Percentiles rank a stretch among this genome's conserved stretches.
phyloP scores from a whole-genome alignment of 2,797 vertebrate species.

The Octomys mimax region DNA sequence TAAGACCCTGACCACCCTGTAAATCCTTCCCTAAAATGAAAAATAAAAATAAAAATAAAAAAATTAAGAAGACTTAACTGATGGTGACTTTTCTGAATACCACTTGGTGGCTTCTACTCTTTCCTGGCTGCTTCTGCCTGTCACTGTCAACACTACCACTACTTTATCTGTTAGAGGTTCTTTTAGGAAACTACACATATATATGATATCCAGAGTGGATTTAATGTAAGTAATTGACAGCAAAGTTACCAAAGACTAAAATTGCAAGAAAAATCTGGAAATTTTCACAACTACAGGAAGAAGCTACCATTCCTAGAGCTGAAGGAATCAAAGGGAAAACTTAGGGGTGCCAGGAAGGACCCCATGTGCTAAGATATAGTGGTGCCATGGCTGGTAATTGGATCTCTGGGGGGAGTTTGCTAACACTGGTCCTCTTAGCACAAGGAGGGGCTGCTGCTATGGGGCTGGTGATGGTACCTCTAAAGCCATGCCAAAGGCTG shows the following conservation, averaged over 20 bases:
- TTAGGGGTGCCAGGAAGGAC: background rate
- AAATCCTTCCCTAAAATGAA: too few relatives aligned
- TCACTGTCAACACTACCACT: background rate
- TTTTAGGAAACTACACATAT: background rate
- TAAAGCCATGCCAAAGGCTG: background rate
- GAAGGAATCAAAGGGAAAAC: background rate
- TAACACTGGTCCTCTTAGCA: background rate
- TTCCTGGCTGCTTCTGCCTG: background rate
- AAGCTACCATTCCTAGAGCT: background rate
- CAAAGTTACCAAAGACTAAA: background rate
- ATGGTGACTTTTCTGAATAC: background rate
- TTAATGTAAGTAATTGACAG: background rate
- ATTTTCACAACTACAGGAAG: background rate
- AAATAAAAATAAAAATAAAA: background rate
- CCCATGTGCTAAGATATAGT: background rate
- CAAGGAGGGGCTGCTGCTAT: background rate
- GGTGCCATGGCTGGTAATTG: background rate
- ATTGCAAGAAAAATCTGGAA: background rate
- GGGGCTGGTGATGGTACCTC: background rate
- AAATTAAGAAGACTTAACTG: background rate
- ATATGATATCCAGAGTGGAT: background rate
- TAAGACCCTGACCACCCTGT: too few relatives aligned
- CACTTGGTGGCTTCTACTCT: background rate
- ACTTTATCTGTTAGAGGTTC: background rate
- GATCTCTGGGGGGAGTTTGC: background rate